Conservation (phyloP, 1,140 invertebrate species). For the Halesus radiatus region DNA sequence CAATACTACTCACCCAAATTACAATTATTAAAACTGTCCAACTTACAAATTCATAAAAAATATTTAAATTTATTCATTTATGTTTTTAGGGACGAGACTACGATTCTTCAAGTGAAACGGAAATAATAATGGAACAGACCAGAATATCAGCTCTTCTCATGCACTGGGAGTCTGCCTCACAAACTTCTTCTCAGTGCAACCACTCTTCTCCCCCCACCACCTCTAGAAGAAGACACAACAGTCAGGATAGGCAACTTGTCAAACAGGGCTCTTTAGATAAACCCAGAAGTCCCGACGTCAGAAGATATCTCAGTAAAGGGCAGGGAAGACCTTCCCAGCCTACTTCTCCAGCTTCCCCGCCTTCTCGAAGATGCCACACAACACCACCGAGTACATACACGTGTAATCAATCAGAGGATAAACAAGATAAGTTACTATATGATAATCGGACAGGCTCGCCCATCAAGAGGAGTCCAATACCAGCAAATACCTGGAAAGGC, state of each 20-base stretch:
- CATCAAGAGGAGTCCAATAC: constrained; percentile 65
- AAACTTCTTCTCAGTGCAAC: constrained; percentile 63
- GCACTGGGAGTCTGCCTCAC: constrained; percentile 75
- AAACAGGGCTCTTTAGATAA: constrained; percentile 34
- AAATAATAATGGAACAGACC: constrained; percentile 73
- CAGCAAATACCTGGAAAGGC: constrained; percentile 65
- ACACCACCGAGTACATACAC: constrained; percentile 59
- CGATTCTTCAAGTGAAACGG: constrained; percentile 76
- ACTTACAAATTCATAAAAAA: background rate
- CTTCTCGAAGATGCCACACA: constrained; percentile 62
- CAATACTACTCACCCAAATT: background rate
- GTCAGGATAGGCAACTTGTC: constrained; percentile 26
- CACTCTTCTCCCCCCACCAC: constrained; percentile 46
- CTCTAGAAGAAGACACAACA: constrained; percentile 33
- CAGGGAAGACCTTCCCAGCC: constrained; percentile 47
- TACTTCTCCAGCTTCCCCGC: constrained; percentile 64
- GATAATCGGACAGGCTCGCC: constrained; percentile 65
- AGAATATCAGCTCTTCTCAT: constrained; percentile 72
- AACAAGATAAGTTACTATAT: constrained; percentile 59
- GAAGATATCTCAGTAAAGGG: constrained; percentile 43
- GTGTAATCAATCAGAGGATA: constrained; percentile 54
- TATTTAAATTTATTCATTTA: constrained; percentile 6
- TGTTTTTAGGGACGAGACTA: constrained; percentile 78
- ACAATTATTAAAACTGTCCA: background rate
- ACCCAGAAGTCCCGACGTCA: constrained; percentile 43